Percentiles rank a stretch among this genome's conserved stretches.
Conservation (phyloP, 2,797 vertebrate species). For the Oreonectes daqikongensis region DNA sequence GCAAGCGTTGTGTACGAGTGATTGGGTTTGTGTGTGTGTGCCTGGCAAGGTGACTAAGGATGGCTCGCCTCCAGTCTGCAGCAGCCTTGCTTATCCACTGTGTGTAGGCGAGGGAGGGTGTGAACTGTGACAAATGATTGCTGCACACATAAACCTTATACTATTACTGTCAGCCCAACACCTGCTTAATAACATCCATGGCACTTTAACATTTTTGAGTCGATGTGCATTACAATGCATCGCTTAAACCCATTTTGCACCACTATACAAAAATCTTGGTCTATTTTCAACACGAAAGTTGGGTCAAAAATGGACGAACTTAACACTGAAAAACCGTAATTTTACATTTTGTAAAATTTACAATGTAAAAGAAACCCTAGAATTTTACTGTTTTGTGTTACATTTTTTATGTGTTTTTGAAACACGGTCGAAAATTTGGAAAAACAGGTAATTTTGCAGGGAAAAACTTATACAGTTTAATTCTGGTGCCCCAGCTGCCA, state of each 20-base stretch:
- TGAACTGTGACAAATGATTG: constrained; percentile 22
- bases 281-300: no score
- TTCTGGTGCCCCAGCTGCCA: no score
- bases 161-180: constrained; percentile 16
- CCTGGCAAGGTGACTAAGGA: constrained; percentile 1
- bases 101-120: neutral
- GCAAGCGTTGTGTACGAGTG: constrained; percentile 19
- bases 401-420: no score
- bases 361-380: no score
- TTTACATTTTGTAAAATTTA: no score
- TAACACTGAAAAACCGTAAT: no score
- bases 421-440: no score
- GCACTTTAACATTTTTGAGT: neutral
- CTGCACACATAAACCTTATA: neutral
- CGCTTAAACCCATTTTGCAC: neutral
- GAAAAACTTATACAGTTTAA: no score
- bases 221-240: neutral
- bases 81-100: neutral
- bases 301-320: no score
- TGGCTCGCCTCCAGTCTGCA: constrained; percentile 28
- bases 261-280: no score
- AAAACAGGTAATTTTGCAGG: no score
- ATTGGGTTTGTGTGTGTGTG: neutral
- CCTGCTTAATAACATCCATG: constrained; percentile 23
- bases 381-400: no score